These are phyloP conservation scores for Sphaeramia orbicularis DNA, from an alignment of 2,797 vertebrate species.

Conservation along the genomic window DNA sequence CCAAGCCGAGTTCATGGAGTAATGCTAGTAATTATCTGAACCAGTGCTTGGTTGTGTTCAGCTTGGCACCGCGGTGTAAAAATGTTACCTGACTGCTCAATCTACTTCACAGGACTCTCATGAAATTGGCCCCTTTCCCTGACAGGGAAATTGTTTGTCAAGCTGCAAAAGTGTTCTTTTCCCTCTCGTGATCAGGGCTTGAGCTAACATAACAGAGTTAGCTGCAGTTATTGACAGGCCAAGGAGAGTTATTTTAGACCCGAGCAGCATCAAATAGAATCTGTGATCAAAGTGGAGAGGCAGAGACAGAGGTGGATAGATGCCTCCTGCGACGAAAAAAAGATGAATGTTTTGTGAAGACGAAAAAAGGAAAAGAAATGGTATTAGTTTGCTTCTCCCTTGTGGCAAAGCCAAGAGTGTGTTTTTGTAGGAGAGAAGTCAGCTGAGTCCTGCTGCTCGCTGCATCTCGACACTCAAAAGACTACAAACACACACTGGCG, in stretches of 20 bases:
- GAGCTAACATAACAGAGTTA: constrained; percentile 75
- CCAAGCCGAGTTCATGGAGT: constrained; percentile 16
- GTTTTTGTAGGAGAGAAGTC: constrained; percentile 74
- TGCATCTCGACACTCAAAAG: constrained; percentile 49
- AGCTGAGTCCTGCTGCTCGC: constrained; percentile 64
- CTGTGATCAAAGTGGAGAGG: constrained; percentile 80
- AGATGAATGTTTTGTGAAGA: constrained; percentile 72
- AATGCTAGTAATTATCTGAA: constrained; percentile 23
- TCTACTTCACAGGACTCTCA: constrained; percentile 45
- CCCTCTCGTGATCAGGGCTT: constrained; percentile 53
- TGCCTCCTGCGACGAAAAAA: constrained; percentile 69
- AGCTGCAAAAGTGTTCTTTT: constrained; percentile 60
- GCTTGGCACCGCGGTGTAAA: constrained; percentile 21
- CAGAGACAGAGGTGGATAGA: constrained; percentile 71
- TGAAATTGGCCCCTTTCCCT: constrained; percentile 38
- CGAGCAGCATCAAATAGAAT: constrained; percentile 84
- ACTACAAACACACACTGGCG: constrained; percentile 14
- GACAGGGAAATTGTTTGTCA: constrained; percentile 63
- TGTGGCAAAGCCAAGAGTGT: constrained; percentile 69
- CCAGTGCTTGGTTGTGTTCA: constrained; percentile 19
- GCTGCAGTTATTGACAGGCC: constrained; percentile 78
- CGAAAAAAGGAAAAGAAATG: constrained; percentile 61
- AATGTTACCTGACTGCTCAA: constrained; percentile 41
- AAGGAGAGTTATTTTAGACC: constrained; percentile 78
- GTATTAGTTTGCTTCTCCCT: constrained; percentile 74